Evolutionary conservation across 2,113 vertebrate species (phyloP).

Genomic region (Todiramphus saurophagus): DNA sequence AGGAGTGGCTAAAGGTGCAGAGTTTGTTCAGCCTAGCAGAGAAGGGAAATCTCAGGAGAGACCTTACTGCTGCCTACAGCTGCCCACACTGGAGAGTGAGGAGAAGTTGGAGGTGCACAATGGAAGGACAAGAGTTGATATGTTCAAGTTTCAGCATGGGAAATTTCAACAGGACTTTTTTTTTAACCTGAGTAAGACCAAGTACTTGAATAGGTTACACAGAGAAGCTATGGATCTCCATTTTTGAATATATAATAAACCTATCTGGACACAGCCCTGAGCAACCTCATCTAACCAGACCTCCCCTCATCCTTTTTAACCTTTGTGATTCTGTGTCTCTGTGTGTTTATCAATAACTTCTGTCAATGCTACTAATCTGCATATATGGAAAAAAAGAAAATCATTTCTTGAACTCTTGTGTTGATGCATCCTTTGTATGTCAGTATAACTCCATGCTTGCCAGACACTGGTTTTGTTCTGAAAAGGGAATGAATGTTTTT

Average conservation of each 20-base stretch:
- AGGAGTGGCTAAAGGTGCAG: background rate
- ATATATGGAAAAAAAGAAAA: too few species aligned
- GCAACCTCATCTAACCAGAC: background rate
- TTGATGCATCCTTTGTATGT: too few species aligned
- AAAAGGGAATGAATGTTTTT: too few species aligned
- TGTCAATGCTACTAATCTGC: too few species aligned
- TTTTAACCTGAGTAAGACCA: background rate
- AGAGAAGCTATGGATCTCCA: background rate
- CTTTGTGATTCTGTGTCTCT: background rate
- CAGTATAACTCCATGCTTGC: too few species aligned
- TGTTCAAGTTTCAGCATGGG: background rate
- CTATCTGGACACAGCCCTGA: background rate
- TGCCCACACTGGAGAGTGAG: background rate
- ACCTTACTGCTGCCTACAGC: background rate
- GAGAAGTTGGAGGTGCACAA: background rate
- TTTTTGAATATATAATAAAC: background rate
- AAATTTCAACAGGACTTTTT: background rate
- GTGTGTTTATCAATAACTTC: too few species aligned
- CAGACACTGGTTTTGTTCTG: too few species aligned
- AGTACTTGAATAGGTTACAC: background rate
- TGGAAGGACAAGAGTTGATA: accelerated
- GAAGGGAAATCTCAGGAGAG: background rate
- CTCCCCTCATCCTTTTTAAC: background rate
- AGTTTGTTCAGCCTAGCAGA: background rate
- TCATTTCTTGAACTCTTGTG: too few species aligned